These are phyloP conservation scores for Aleiodes testaceus DNA, from an alignment of 2,888 invertebrate genomes.

Conservation along the genomic window DNA sequence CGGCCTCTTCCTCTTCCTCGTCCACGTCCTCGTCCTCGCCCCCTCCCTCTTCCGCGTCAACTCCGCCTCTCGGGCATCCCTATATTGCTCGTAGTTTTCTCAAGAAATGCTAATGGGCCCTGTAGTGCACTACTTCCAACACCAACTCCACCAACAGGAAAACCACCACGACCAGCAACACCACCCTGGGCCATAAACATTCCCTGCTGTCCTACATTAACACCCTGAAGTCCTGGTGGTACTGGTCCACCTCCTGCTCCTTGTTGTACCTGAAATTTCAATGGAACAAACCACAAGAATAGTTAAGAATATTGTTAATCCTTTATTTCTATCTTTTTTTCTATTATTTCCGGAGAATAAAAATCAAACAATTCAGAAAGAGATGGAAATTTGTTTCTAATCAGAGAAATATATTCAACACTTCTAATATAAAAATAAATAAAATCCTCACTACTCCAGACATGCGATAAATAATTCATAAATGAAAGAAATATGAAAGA, in stretches of 20 bases:
- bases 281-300: constrained; percentile 9
- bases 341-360: constrained; percentile 2
- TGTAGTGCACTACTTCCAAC: constrained; percentile 78
- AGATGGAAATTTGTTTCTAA: constrained; percentile 19
- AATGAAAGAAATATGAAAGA: constrained; percentile 4
- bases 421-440: background rate
- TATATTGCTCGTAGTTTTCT: constrained; percentile 94
- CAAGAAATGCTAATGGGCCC: constrained; percentile 89
- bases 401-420: background rate
- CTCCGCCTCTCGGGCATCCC: constrained; percentile 88
- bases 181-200: constrained; percentile 69
- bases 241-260: constrained; percentile 62
- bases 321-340: background rate
- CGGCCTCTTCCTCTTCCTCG: constrained; percentile 86
- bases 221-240: constrained; percentile 65
- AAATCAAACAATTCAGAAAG: constrained; percentile 6
- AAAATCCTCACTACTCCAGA: too few species aligned
- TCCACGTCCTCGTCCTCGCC: constrained; percentile 82
- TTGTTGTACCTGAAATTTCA: constrained; percentile 67
- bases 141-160: constrained; percentile 74
- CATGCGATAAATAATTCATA: constrained; percentile 11
- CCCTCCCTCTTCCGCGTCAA: constrained; percentile 92
- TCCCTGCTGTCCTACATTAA: constrained; percentile 66
- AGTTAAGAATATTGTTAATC: too few species aligned
- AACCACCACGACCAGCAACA: constrained; percentile 74